phyloP scores from a whole-genome alignment of 2,888 invertebrate genomes.

The Sylvicola fuscatus region DNA sequence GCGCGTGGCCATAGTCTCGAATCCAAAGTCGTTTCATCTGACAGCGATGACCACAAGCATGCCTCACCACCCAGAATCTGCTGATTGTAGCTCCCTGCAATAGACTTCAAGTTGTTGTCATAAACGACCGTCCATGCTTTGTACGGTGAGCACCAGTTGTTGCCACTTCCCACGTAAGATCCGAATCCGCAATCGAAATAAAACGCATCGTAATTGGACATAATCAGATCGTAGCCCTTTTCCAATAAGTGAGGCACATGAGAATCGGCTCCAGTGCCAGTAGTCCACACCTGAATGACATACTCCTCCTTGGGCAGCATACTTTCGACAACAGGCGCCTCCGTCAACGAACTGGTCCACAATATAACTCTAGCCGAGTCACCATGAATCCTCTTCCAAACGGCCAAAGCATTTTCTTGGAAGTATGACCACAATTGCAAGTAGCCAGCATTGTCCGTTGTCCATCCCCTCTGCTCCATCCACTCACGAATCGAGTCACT shows the following conservation, averaged over 20 bases:
- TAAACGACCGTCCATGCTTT: conserved; percentile 67
- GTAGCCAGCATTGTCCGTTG: conserved; percentile 29
- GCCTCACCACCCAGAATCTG: conserved; percentile 48
- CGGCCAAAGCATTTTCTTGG: conserved; percentile 29
- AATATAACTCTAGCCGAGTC: conserved; percentile 36
- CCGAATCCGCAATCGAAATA: conserved; percentile 64
- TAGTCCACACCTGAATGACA: conserved; percentile 59
- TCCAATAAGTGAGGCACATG: conserved; percentile 37
- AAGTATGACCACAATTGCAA: conserved; percentile 45
- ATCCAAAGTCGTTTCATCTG: conserved; percentile 38
- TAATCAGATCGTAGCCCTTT: conserved; percentile 46
- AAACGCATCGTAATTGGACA: conserved; percentile 59
- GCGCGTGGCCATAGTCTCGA: conserved; percentile 54
- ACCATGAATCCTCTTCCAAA: conserved; percentile 12
- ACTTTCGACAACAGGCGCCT: conserved; percentile 32
- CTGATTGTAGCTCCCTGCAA: conserved; percentile 27
- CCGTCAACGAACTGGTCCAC: conserved; percentile 57
- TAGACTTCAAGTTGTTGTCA: conserved; percentile 39
- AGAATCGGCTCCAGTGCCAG: conserved; percentile 30
- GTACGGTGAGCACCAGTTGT: conserved; percentile 70
- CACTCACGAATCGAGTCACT: conserved; percentile 37
- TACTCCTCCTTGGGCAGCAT: conserved; percentile 44
- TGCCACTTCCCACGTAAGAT: conserved; percentile 52
- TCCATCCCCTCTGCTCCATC: conserved; percentile 37
- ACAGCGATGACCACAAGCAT: conserved; percentile 59